These are phyloP conservation scores for Mycteria americana DNA, from an alignment of 2,797 vertebrate genomes.

Conservation along the genomic window DNA sequence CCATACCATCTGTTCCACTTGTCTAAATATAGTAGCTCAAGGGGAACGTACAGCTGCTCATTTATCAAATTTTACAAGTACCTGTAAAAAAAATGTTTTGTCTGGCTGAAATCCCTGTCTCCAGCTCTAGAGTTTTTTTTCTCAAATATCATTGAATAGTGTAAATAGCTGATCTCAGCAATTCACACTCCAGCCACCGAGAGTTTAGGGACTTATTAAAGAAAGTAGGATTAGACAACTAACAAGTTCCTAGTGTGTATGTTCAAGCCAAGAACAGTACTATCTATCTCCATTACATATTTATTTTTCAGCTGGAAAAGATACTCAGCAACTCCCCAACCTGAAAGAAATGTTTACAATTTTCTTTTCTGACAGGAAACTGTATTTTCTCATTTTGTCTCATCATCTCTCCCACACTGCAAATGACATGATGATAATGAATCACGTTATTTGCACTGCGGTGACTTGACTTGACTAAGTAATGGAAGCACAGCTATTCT, in stretches of 20 bases:
- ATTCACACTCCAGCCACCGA: neutral
- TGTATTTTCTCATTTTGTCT: slow-evolving; percentile 8
- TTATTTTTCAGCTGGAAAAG: slow-evolving; percentile 1
- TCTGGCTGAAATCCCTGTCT: neutral
- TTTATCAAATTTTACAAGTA: slow-evolving; percentile 45
- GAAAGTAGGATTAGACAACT: neutral
- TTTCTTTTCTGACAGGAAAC: slow-evolving; percentile 9
- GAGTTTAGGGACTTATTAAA: neutral
- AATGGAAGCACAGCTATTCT: neutral
- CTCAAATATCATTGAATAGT: neutral
- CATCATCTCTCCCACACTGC: neutral
- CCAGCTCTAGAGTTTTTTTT: neutral
- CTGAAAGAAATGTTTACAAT: neutral
- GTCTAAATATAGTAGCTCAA: neutral
- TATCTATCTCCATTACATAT: neutral
- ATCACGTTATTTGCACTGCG: neutral
- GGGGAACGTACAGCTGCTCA: neutral
- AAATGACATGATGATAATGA: slow-evolving; percentile 24
- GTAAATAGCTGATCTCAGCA: neutral
- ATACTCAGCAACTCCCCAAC: neutral
- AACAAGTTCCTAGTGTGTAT: neutral
- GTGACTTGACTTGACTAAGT: neutral
- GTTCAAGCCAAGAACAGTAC: neutral
- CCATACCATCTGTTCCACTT: neutral
- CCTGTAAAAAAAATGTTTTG: slow-evolving; percentile 37